Base-by-base conservation (phyloP, 2,113 vertebrate genomes). In the Onychostruthus taczanowskii region DNA sequence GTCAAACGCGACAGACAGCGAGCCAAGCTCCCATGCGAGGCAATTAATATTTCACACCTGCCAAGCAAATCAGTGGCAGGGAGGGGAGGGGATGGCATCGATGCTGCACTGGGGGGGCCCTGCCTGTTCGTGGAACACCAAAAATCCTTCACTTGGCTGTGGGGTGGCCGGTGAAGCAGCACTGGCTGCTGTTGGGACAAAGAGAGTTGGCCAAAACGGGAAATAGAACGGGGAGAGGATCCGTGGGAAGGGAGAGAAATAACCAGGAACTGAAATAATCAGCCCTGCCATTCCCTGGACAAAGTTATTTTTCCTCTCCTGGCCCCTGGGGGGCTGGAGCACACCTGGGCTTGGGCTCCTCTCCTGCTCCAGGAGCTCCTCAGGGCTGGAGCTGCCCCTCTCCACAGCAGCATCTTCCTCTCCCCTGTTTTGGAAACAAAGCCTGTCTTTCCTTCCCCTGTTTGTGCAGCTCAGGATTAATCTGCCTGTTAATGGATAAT, bases 1-100 rank as follows among this genome's bases (percentile, higher is more conserved):
- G 97, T 98, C 97, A 97, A 97, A 98, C 23, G 93, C 66, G 82
- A 97, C 97, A 98, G 97, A 97, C 97, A 97, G 95, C 83, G 96
- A 97, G 94, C 94, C 96, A 74, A 47, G 94, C 98, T 97, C 98
- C 98, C 98, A 92, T 97, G 97, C 94, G 98, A 98, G 96, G 98
- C 98, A 98, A 98, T 98, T 98, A 98, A 98, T 98, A 98, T 98
- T 98, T 98, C 97, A 98, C 98, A 98, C 98, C 98, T 98, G 98
- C 98, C 98, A 98, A 97, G 97, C 93, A 90, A 95, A 97, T 91
- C 94, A 89, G 97, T 53, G 30, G 88, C 3, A 30, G 93, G 90
- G 91, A 96, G 93, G 91, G 85, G 93, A 95, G 92, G 73, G 87
- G 80, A 83, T 37, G 76, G 90, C 35, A 10, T 58, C 11, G 95